Conservation (phyloP, 2,797 vertebrate species). For the Myiothlypis coronata region DNA sequence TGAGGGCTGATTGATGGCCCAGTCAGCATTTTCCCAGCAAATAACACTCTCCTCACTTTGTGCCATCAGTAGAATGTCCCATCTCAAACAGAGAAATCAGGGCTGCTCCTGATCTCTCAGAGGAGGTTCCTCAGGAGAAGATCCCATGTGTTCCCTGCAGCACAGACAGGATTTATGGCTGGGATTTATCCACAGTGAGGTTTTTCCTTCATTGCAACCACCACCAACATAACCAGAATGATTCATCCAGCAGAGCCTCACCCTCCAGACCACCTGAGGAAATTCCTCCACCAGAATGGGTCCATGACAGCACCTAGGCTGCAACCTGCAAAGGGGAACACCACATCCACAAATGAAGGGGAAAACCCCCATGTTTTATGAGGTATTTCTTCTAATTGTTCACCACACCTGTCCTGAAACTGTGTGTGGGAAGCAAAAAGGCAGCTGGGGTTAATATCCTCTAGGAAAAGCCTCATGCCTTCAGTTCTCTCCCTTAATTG, state of each 20-base stretch:
- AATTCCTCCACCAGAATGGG: background rate
- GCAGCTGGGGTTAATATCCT: background rate
- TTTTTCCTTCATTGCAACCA: background rate
- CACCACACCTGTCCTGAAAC: background rate
- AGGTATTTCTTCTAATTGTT: background rate
- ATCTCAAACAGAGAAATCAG: background rate
- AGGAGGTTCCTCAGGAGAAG: background rate
- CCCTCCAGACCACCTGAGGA: background rate
- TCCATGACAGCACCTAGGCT: background rate
- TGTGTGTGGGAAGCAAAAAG: background rate
- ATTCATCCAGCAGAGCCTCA: background rate
- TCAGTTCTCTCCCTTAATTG: constrained; percentile 24
- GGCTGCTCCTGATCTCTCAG: background rate
- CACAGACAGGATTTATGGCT: background rate
- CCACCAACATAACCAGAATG: background rate
- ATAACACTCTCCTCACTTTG: constrained; percentile 9
- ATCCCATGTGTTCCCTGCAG: background rate
- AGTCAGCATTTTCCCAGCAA: constrained; percentile 40
- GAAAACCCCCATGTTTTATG: accelerated
- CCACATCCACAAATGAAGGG: background rate
- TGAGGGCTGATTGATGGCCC: constrained; percentile 45
- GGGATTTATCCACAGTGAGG: background rate
- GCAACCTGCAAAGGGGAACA: background rate
- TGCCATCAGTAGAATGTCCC: background rate
- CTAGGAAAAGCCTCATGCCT: background rate